phyloP scores from a whole-genome alignment of 2,888 invertebrate genomes.

The Operophtera brumata region DNA sequence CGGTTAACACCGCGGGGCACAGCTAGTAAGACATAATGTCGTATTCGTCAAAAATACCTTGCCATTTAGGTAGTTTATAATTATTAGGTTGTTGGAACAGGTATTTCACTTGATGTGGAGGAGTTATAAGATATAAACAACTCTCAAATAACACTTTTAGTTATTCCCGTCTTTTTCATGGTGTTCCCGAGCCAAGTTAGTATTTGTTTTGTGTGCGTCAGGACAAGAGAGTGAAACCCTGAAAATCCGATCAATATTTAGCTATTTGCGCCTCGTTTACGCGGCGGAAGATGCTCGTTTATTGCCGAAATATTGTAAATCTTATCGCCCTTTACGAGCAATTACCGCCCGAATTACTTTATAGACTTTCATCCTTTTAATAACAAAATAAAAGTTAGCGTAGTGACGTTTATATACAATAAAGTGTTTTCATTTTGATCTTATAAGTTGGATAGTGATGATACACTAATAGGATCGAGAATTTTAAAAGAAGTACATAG shows the following conservation, averaged over 20 bases:
- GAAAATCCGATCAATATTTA: slow-evolving; percentile 15
- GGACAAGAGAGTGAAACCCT: background rate
- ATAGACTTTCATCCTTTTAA: slow-evolving; percentile 23
- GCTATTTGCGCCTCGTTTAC: slow-evolving; percentile 22
- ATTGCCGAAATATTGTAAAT: slow-evolving; percentile 31
- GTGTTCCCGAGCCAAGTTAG: too few species aligned
- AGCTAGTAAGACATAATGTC: too few species aligned
- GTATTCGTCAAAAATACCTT: too few species aligned
- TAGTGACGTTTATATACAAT: slow-evolving; percentile 20
- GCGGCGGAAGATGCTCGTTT: slow-evolving; percentile 21
- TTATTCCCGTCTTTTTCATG: too few species aligned
- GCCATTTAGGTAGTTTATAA: too few species aligned
- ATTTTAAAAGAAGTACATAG: background rate
- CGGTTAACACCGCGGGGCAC: too few species aligned
- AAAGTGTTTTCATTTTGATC: slow-evolving; percentile 14
- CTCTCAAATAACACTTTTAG: too few species aligned
- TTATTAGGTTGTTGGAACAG: too few species aligned
- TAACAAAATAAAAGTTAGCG: slow-evolving; percentile 20
- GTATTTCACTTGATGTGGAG: too few species aligned
- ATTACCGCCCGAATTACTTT: slow-evolving; percentile 28
- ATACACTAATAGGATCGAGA: background rate
- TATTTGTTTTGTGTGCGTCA: background rate
- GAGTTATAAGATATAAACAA: too few species aligned
- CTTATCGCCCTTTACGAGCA: slow-evolving; percentile 33
- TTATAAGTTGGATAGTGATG: background rate